phyloP scores from a whole-genome alignment of 2,113 vertebrate genomes.

The Larimichthys crocea region DNA sequence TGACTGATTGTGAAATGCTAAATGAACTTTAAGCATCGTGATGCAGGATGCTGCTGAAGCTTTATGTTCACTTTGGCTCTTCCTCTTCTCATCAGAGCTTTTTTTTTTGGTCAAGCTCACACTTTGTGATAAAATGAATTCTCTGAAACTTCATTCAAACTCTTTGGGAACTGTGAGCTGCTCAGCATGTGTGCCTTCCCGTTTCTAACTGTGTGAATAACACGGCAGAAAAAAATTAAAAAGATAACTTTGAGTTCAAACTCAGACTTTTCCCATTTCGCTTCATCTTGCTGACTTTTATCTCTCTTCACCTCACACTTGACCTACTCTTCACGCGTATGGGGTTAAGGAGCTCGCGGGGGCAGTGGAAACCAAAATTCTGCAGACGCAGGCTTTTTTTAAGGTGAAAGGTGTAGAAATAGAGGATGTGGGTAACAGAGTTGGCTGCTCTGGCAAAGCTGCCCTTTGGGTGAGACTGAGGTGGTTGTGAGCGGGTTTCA shows the following conservation, averaged over 20 bases:
- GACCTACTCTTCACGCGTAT: neutral
- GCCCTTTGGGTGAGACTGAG: neutral
- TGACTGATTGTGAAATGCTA: slow-evolving; percentile 13
- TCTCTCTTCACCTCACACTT: neutral
- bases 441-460: neutral
- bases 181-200: neutral
- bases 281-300: neutral
- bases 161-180: neutral
- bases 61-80: slow-evolving; percentile 12
- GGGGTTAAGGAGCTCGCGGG: neutral
- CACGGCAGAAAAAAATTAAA: neutral
- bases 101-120: neutral
- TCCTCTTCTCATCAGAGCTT: neutral
- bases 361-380: slow-evolving; percentile 1
- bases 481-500: neutral
- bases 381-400: slow-evolving; percentile 24
- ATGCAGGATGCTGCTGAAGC: neutral
- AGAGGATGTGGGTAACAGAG: slow-evolving; percentile 17
- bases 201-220: neutral
- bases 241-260: neutral
- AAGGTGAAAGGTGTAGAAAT: slow-evolving; percentile 16
- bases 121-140: neutral
- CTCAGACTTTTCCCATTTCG: neutral
- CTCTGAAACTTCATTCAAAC: neutral
- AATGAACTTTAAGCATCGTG: neutral